Percentiles rank a stretch among this genome's conserved stretches.
These are phyloP conservation scores for Allophyes oxyacanthae DNA, from an alignment of 2,888 invertebrate species.

Conservation along the genomic window DNA sequence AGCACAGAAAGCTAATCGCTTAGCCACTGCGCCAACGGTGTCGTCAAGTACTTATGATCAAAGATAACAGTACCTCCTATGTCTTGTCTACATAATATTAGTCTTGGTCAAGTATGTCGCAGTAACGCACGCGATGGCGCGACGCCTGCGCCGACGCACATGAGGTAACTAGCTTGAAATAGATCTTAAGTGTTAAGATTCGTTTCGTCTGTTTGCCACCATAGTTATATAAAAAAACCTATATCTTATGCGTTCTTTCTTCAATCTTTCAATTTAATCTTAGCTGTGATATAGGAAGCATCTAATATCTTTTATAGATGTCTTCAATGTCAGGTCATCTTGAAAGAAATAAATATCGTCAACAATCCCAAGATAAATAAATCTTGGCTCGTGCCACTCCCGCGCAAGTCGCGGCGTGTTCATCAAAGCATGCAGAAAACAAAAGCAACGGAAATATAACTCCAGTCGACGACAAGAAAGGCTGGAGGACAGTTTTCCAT, in stretches of 20 bases:
- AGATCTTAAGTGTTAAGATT: conserved; percentile 5
- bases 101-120: conserved; percentile 64
- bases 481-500: conserved; percentile 77
- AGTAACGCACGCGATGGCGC: conserved; percentile 69
- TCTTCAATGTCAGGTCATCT: no score
- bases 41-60: no score
- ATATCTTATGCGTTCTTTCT: no score
- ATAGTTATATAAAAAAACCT: no score
- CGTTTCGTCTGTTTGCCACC: background rate
- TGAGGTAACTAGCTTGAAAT: conserved; percentile 36
- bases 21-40: no score
- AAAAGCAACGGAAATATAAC: conserved; percentile 84
- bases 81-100: conserved; percentile 32
- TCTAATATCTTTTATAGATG: no score
- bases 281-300: no score
- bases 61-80: background rate
- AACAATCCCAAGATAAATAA: conserved; percentile 56
- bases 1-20: no score
- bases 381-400: conserved; percentile 75
- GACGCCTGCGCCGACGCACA: conserved; percentile 48
- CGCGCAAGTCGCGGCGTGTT: conserved; percentile 71
- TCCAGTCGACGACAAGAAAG: conserved; percentile 86
- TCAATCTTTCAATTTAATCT: no score
- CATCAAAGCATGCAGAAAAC: conserved; percentile 85
- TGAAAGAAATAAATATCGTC: background rate